Conservation (phyloP, 2,797 vertebrate genomes). For the Anguilla pacifica region DNA sequence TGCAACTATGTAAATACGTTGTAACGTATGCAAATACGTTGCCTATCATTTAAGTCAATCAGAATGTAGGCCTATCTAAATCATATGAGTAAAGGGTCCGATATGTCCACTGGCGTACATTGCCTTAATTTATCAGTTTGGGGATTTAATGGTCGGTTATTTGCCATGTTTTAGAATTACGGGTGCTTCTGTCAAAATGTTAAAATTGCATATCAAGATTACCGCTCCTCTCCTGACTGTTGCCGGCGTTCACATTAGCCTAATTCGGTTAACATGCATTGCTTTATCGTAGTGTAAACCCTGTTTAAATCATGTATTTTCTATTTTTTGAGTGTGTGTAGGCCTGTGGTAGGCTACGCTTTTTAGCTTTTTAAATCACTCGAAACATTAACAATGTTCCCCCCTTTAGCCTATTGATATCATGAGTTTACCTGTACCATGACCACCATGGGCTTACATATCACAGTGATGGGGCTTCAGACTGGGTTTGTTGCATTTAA, state of each 20-base stretch:
- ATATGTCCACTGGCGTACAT: neutral
- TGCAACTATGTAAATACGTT: neutral
- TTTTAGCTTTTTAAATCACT: neutral
- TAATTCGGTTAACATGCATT: neutral
- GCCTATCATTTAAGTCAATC: constrained; percentile 34
- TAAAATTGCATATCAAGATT: neutral
- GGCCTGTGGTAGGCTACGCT: neutral
- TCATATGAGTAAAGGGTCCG: constrained; percentile 13
- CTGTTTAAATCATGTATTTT: neutral
- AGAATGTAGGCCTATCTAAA: constrained; percentile 32
- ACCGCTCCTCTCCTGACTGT: neutral
- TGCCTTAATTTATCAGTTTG: neutral
- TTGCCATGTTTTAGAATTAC: neutral
- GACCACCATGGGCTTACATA: neutral
- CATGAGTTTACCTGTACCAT: neutral
- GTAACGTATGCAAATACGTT: too few relatives aligned
- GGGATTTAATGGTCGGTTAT: neutral
- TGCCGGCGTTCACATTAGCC: neutral
- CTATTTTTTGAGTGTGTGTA: neutral
- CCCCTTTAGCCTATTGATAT: neutral
- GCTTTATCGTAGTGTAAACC: neutral
- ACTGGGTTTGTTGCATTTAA: neutral
- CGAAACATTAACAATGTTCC: neutral
- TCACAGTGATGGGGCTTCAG: neutral
- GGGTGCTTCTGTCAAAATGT: neutral